A percentile compares a stretch with the other conserved stretches of the same genome.
Evolutionary conservation across 1,140 invertebrate genomes (phyloP).

Genomic region (Sminthurides bifidus): DNA sequence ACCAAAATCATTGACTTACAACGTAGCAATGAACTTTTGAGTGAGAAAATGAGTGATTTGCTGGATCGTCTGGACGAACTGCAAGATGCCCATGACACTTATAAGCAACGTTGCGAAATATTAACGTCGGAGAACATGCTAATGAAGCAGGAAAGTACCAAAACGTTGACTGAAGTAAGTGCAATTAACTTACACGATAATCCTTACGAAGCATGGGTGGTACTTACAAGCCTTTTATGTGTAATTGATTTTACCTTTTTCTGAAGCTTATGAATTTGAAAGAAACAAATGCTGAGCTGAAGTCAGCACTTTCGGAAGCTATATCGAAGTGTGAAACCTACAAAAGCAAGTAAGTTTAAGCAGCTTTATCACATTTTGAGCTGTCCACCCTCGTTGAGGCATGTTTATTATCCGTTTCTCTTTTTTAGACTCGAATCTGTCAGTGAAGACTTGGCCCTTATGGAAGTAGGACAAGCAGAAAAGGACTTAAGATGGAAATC

Average conservation of each 20-base stretch:
- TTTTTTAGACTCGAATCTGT: conserved; percentile 3
- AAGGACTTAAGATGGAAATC: not conserved
- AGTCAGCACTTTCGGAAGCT: conserved; percentile 10
- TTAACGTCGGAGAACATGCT: conserved; percentile 41
- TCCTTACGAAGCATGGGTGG: conserved; percentile 27
- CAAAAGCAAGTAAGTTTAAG: conserved; percentile 8
- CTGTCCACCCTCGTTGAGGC: too few species aligned
- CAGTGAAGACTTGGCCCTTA: conserved; percentile 3
- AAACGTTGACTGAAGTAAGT: conserved; percentile 46
- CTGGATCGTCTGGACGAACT: conserved; percentile 18
- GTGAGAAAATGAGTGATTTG: conserved; percentile 27
- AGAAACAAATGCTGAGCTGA: conserved; percentile 4
- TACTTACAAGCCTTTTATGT: not conserved
- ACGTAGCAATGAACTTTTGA: conserved; percentile 19
- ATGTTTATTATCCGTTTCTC: not conserved
- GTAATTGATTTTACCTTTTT: not conserved
- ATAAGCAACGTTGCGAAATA: conserved; percentile 33
- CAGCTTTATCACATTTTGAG: not conserved
- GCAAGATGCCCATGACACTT: conserved; percentile 1
- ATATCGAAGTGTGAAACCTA: conserved; percentile 11
- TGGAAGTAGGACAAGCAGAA: conserved; percentile 4
- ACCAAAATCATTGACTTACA: conserved; percentile 7
- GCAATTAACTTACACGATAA: not conserved
- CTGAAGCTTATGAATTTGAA: conserved; percentile 8
- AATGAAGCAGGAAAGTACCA: conserved; percentile 52